Evolutionary conservation across 2,888 invertebrate genomes (phyloP).

Genomic region (Sesia apiformis): DNA sequence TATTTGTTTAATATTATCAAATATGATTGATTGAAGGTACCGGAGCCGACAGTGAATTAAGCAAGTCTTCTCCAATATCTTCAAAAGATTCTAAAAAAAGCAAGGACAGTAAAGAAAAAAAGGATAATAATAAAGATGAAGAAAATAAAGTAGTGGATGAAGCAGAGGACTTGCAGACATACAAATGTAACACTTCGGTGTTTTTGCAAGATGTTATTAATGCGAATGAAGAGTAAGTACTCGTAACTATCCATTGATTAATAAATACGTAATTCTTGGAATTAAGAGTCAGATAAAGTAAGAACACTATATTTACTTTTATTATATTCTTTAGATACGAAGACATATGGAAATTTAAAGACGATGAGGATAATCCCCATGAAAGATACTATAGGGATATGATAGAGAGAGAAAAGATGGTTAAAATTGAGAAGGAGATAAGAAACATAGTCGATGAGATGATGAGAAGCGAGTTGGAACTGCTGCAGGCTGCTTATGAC

Average conservation of each 20-base stretch:
- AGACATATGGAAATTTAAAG: slow-evolving; percentile 88
- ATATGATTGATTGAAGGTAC: slow-evolving; percentile 27
- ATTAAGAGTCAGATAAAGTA: no score
- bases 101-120: slow-evolving; percentile 81
- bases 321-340: slow-evolving; percentile 69
- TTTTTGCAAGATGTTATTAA: slow-evolving; percentile 82
- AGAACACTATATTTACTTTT: no score
- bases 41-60: slow-evolving; percentile 86
- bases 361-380: slow-evolving; percentile 81
- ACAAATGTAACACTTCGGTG: slow-evolving; percentile 80
- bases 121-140: slow-evolving; percentile 50
- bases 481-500: slow-evolving; percentile 83
- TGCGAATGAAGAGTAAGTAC: slow-evolving; percentile 80
- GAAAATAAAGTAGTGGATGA: slow-evolving; percentile 76
- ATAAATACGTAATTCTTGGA: no score
- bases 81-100: slow-evolving; percentile 87
- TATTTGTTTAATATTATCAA: no score
- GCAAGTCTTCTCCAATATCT: slow-evolving; percentile 84
- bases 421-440: slow-evolving; percentile 88
- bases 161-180: slow-evolving; percentile 76
- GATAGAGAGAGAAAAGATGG: slow-evolving; percentile 87
- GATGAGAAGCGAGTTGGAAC: slow-evolving; percentile 80
- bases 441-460: slow-evolving; percentile 86
- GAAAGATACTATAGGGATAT: slow-evolving; percentile 88
- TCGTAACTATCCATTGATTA: neutral